These are phyloP conservation scores for Ormyrus rosae DNA, from an alignment of 2,888 invertebrate genomes.

Conservation along the genomic window DNA sequence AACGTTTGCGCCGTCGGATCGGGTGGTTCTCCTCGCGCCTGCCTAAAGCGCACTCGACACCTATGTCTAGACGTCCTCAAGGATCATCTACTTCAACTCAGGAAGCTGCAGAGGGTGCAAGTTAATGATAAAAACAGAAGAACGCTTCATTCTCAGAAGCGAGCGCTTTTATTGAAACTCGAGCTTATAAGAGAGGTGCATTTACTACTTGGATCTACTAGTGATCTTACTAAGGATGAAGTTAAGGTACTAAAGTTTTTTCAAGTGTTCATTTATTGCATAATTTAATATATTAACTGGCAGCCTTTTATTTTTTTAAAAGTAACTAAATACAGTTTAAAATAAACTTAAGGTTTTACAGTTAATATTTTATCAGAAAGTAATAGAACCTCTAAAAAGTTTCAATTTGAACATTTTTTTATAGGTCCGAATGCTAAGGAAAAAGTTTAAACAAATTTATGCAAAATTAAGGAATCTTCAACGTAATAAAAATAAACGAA, in stretches of 20 bases:
- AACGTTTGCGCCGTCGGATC: slow-evolving; percentile 70
- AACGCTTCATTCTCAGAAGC: slow-evolving; percentile 49
- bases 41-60: slow-evolving; percentile 68
- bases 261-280: too few species aligned
- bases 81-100: slow-evolving; percentile 65
- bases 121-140: neutral
- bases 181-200: slow-evolving; percentile 70
- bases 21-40: slow-evolving; percentile 66
- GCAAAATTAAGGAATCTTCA: slow-evolving; percentile 56
- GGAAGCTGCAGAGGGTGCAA: slow-evolving; percentile 65
- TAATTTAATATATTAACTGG: too few species aligned
- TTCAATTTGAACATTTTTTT: neutral
- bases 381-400: neutral
- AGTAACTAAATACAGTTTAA: too few species aligned
- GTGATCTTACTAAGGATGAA: slow-evolving; percentile 64
- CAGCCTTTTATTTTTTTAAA: neutral
- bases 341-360: too few species aligned
- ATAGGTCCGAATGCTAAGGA: slow-evolving; percentile 53
- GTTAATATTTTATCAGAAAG: neutral
- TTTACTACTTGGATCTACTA: slow-evolving; percentile 66
- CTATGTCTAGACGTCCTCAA: slow-evolving; percentile 71
- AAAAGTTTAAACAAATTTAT: slow-evolving; percentile 60
- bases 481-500: slow-evolving; percentile 12
- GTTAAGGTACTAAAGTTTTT: slow-evolving; percentile 7
- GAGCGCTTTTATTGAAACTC: slow-evolving; percentile 66